Percentiles rank a stretch among this genome's conserved stretches.
These are phyloP conservation scores for Nasonovia ribisnigri DNA, from an alignment of 2,888 invertebrate genomes.

Conservation along the genomic window DNA sequence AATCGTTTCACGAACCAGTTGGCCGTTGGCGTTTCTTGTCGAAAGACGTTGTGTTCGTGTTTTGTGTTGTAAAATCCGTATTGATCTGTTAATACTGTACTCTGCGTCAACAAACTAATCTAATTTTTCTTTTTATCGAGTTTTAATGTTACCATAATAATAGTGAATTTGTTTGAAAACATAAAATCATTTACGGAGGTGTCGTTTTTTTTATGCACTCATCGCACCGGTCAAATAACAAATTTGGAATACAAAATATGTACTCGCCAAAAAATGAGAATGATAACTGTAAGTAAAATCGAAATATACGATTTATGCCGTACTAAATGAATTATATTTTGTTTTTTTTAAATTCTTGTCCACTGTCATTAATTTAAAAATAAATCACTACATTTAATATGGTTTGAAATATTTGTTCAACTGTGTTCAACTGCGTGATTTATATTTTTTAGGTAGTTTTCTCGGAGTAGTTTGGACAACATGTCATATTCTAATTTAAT, in stretches of 20 bases:
- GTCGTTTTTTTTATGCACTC: background rate
- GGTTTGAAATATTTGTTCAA: too few species aligned
- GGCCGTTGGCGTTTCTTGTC: slow-evolving; percentile 39
- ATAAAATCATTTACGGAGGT: background rate
- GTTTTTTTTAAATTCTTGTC: background rate
- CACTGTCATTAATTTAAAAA: background rate
- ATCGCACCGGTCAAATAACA: background rate
- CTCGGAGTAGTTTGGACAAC: too few species aligned
- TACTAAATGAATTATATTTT: background rate
- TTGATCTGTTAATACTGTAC: background rate
- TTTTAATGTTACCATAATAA: background rate
- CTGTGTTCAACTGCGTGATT: too few species aligned
- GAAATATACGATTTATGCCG: background rate
- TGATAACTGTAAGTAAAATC: slow-evolving; percentile 33
- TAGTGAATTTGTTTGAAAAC: background rate
- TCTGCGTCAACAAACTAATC: background rate
- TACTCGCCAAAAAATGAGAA: background rate
- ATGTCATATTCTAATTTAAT: too few species aligned
- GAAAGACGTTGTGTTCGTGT: background rate
- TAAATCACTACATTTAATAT: background rate
- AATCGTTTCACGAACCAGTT: slow-evolving; percentile 61
- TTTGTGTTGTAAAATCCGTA: background rate
- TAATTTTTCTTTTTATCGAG: background rate
- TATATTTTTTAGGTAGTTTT: too few species aligned
- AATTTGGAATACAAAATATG: slow-evolving; percentile 40